Percentiles rank a stretch among this genome's conserved stretches.
Evolutionary conservation across 2,113 vertebrate genomes (phyloP).

Genomic region (Corynorhinus townsendii): DNA sequence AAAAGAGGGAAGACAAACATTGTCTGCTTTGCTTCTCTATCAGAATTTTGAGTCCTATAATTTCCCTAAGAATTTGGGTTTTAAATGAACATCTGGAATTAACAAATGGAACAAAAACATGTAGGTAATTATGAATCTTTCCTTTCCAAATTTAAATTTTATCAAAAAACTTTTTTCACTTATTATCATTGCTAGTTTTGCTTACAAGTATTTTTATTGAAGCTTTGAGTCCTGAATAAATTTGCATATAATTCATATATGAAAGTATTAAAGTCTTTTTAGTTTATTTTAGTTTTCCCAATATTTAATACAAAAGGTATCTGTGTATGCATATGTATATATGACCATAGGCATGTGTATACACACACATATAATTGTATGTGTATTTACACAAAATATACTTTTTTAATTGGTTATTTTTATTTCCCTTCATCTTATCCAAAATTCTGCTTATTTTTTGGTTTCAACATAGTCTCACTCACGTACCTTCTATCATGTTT

Average conservation of each 20-base stretch:
- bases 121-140: background rate
- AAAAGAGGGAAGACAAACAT: background rate
- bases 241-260: background rate
- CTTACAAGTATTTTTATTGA: background rate
- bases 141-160: background rate
- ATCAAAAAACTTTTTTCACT: background rate
- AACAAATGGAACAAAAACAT: background rate
- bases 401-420: background rate
- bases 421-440: background rate
- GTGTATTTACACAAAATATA: background rate
- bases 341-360: rapidly evolving
- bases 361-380: background rate
- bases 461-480: background rate
- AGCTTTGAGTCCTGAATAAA: background rate
- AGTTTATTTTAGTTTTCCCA: background rate
- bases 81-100: background rate
- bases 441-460: background rate
- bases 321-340: background rate
- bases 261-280: background rate
- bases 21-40: background rate
- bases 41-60: background rate
- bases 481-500: background rate
- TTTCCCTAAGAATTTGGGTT: background rate
- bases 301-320: background rate
- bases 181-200: background rate